Base-by-base conservation (phyloP, 2,797 vertebrate species). In the Dallia pectoralis region DNA sequence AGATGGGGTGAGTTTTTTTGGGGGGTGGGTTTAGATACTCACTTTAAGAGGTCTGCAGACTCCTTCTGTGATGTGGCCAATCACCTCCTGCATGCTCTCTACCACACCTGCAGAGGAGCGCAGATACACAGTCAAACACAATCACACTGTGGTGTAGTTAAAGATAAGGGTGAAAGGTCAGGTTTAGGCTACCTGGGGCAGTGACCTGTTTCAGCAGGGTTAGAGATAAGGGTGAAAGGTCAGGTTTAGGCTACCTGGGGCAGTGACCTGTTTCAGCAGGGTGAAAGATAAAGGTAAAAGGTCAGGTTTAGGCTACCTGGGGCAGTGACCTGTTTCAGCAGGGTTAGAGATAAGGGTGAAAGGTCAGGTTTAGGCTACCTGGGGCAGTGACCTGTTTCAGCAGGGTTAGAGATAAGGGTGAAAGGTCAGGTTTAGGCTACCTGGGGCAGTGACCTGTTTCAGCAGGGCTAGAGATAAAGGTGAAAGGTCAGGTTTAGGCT, bases 21-120 rank as follows among this genome's bases (percentile, higher is more conserved):
- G 30, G 29, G 14, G 47, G 18, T 36, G 49, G 33, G 40, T 44
- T 44, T 2, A 63, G 61, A n/a, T 12, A 14, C 89, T 91, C 82
- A 98, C 97, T 93, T 99, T 99, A 9, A 99, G 91, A 15, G 97
- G 97, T 73, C 97, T 94, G 91, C 97, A 99, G 79, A 98, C 96
- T 30, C 97, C 97, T 87, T 99, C 97, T 11, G 96, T 99, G 88
- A 99, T 95, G 89, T 99, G 96, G 29, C 97, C 96, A 67, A 99
- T 94, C 75, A 98, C 94, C 83, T 99, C 97, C 86, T 97, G 96
- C 92, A 97, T 95, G 93, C 93, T 95, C 86, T 97, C 95, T 87
- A 96, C 95, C 85, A 96, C 92, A 65, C 93, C 97, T 99, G 79
- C 84, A 74, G 18, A 7, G 22, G 1, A 51, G 49, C 15, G 66